A percentile compares a stretch with the other conserved stretches of the same genome.
Evolutionary conservation across 2,113 vertebrate species (phyloP).

Genomic region (Lophotis ruficrista): DNA sequence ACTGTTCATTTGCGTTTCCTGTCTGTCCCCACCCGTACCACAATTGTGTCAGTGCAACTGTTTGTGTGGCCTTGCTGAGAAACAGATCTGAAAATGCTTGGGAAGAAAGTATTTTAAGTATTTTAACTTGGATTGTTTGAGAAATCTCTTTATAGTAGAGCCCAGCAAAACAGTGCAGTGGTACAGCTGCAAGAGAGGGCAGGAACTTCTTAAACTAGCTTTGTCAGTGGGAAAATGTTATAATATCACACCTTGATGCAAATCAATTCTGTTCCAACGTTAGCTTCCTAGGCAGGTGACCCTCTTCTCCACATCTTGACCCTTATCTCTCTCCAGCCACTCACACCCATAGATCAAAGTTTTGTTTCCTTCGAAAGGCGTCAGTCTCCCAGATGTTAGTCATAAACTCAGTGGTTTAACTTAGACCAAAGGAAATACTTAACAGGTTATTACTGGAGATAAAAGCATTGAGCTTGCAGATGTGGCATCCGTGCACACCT

Average conservation of each 20-base stretch:
- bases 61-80: conserved; percentile 16
- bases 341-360: not conserved
- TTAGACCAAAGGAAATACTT: not conserved
- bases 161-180: not conserved
- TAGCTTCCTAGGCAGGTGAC: not conserved
- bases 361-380: not conserved
- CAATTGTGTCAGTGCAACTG: not conserved
- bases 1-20: conserved; percentile 13
- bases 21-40: conserved; percentile 3
- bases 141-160: not conserved
- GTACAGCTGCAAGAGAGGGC: not conserved
- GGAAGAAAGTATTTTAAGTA: not conserved
- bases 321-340: not conserved
- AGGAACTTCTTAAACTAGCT: not conserved
- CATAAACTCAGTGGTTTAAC: not conserved
- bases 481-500: not conserved
- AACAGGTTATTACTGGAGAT: not conserved
- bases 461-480: not conserved
- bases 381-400: not conserved
- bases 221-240: not conserved
- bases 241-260: not conserved
- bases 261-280: not conserved
- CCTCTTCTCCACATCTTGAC: not conserved
- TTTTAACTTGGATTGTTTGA: conserved; percentile 1
- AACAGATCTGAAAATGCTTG: conserved; percentile 8